Conservation (phyloP, 2,113 vertebrate species). For the Nannobrachium achirus region DNA sequence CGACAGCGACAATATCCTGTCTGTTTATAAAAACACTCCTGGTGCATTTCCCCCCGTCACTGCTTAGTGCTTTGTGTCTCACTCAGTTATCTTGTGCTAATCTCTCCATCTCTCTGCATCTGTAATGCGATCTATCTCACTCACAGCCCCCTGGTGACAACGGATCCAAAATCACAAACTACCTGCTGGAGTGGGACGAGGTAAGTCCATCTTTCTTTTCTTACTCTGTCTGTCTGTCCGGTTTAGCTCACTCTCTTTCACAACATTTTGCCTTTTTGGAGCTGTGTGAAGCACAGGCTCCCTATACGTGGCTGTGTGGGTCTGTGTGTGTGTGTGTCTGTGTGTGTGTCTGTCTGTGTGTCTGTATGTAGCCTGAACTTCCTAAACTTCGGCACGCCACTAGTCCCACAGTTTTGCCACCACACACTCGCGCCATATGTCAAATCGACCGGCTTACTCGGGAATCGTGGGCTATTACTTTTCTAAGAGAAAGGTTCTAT, state of each 20-base stretch:
- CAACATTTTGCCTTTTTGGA: background rate
- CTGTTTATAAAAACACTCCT: slow-evolving; percentile 32
- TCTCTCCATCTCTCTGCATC: slow-evolving; percentile 19
- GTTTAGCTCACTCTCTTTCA: background rate
- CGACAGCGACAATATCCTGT: too few relatives aligned
- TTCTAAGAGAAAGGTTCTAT: too few relatives aligned
- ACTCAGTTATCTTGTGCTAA: slow-evolving; percentile 39
- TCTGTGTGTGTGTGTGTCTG: too few relatives aligned
- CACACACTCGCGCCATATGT: too few relatives aligned
- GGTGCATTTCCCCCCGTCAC: slow-evolving; percentile 28
- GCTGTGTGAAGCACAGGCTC: too few relatives aligned
- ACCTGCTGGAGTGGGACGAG: slow-evolving; percentile 98
- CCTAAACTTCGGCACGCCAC: too few relatives aligned
- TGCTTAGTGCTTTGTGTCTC: slow-evolving; percentile 36
- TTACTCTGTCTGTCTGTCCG: background rate
- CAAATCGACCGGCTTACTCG: too few relatives aligned
- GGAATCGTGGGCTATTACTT: too few relatives aligned
- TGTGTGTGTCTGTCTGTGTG: too few relatives aligned
- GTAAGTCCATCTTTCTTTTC: slow-evolving; percentile 69
- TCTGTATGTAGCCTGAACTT: too few relatives aligned
- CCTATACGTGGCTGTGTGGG: too few relatives aligned
- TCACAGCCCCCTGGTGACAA: slow-evolving; percentile 92
- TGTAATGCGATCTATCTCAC: slow-evolving; percentile 16
- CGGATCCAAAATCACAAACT: slow-evolving; percentile 98
- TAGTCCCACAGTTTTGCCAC: too few relatives aligned